Conservation (phyloP, 2,888 invertebrate species). For the Noctua fimbriata region DNA sequence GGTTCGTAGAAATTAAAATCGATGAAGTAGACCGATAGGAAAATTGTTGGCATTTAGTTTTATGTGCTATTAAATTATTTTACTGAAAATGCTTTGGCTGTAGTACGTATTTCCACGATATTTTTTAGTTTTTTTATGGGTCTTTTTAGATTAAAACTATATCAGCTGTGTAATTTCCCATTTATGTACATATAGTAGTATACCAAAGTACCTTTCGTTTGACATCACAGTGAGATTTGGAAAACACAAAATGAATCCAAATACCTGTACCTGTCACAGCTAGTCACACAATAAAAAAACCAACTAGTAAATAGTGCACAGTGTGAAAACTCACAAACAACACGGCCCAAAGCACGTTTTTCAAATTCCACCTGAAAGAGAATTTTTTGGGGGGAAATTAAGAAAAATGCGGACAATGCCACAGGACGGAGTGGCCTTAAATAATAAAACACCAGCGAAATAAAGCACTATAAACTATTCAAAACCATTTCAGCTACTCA, state of each 20-base stretch:
- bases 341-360: constrained; percentile 34
- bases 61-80: not conserved
- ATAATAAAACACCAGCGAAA: constrained; percentile 76
- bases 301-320: constrained; percentile 33
- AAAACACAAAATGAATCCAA: not conserved
- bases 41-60: not conserved
- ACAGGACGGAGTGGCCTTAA: constrained; percentile 66
- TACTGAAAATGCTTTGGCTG: not conserved
- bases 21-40: constrained; percentile 25
- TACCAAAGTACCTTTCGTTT: not conserved
- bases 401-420: constrained; percentile 67
- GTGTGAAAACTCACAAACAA: constrained; percentile 51
- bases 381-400: constrained; percentile 64
- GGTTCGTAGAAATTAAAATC: constrained; percentile 56
- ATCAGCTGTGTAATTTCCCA: not conserved
- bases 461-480: constrained; percentile 80
- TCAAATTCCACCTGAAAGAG: constrained; percentile 51
- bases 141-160: not conserved
- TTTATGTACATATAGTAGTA: not conserved
- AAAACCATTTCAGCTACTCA: constrained; percentile 78
- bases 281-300: constrained; percentile 37
- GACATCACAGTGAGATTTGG: not conserved
- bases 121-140: too few species aligned
- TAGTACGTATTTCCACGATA: not conserved
- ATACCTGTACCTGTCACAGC: constrained; percentile 18